Percentiles rank a stretch among this genome's conserved stretches.
Evolutionary conservation across 2,797 vertebrate genomes (phyloP).

Genomic region (Hirundo rustica): DNA sequence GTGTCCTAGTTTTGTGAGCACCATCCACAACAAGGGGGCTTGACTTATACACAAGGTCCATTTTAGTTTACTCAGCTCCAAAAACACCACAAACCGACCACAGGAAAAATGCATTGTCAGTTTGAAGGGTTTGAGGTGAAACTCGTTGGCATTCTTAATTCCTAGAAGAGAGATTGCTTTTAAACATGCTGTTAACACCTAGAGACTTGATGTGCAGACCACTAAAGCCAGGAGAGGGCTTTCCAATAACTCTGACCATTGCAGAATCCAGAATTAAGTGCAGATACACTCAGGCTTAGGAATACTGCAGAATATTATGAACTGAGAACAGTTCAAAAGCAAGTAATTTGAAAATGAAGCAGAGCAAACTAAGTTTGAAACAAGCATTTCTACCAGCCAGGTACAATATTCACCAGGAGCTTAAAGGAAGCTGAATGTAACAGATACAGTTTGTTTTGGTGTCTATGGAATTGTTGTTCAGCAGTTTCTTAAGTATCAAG

Average conservation of each 20-base stretch:
- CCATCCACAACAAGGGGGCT: background rate
- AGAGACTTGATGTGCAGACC: background rate
- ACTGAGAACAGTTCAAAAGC: background rate
- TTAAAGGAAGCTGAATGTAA: background rate
- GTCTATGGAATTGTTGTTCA: background rate
- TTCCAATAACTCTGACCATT: background rate
- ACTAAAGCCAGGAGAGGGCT: background rate
- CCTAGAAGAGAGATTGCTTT: background rate
- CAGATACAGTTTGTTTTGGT: background rate
- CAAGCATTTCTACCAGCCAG: background rate
- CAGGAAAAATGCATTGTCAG: background rate
- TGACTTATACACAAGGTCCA: conserved; percentile 3
- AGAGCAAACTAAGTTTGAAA: background rate
- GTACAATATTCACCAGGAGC: background rate
- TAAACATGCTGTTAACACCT: background rate
- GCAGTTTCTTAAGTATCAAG: background rate
- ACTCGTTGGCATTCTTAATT: background rate
- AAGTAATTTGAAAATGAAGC: background rate
- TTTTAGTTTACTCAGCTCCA: conserved; percentile 27
- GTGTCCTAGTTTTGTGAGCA: background rate
- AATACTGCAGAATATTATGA: background rate
- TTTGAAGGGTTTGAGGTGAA: background rate
- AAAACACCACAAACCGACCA: background rate
- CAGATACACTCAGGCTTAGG: background rate
- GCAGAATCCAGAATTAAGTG: background rate